Base-by-base conservation (phyloP, 2,888 invertebrate species). In the Piscicola geometra region DNA sequence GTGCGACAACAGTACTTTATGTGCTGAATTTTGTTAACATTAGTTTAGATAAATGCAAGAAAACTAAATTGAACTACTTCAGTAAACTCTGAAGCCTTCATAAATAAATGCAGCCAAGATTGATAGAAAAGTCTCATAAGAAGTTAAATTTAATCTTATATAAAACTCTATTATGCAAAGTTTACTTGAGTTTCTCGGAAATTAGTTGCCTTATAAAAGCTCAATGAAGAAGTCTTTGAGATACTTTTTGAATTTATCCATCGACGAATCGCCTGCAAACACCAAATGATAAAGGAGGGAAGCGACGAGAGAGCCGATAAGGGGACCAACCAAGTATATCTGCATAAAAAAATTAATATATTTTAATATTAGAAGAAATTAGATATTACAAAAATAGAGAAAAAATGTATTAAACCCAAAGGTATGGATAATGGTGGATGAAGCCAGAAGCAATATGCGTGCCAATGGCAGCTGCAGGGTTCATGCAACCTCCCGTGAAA, bases 401-500 rank as follows among this genome's bases (percentile, higher is more conserved):
- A 41, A 41, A 41, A 41, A 41, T 5, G 15, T 9, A 41, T 41
- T 9, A 41, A 41, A 56, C 60, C 60, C 60, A 56, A 5, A 56
- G 9, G 25, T 56, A 56, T 18, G 21, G 21, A n/a, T 56, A 25
- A 21, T 25, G 21, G 60, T 21, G 3, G 25, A 56, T 56, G 60
- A 25, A 18, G 60, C 60, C 60, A 25, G 60, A 56, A 21, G n/a
- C 60, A 21, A 56, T 56, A n/a, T 56, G 60, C n/a, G 60, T 18
- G 5, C 60, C n/a, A 15, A 21, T 25, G 5, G 60, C 5, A 9
- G 15, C n/a, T 5, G 60, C 60, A 15, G 60, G 60, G 60, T 56
- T 56, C 60, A 56, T 56, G n/a, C 15, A 9, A n/a, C 60, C 21
- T 56, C 60, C 60, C 5, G 60, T 56, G 60, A 56, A 56, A n/a